A percentile compares a stretch with the other conserved stretches of the same genome.
Conservation (phyloP, 2,797 vertebrate species). For the Tapera naevia region DNA sequence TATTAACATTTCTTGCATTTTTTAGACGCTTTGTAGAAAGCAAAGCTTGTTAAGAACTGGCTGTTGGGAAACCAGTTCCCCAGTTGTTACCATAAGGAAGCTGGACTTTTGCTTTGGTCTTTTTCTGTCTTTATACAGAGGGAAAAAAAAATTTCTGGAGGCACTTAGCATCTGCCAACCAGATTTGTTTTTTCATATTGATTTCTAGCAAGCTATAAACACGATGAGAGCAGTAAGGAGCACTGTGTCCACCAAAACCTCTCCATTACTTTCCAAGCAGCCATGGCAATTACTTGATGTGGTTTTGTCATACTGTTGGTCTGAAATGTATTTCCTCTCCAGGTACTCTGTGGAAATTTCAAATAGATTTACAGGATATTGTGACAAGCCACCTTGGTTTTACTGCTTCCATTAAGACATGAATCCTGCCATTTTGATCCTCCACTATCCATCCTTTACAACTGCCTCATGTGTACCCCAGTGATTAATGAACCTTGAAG, state of each 20-base stretch:
- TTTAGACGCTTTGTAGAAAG: background rate
- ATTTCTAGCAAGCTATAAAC: constrained; percentile 27
- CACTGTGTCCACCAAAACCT: background rate
- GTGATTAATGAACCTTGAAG: background rate
- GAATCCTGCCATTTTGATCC: background rate
- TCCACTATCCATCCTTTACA: background rate
- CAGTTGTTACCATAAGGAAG: background rate
- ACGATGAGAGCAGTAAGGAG: background rate
- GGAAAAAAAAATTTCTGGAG: background rate
- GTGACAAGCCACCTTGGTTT: background rate
- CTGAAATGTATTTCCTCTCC: background rate
- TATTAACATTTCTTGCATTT: background rate
- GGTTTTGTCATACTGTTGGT: background rate
- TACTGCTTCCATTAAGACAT: background rate
- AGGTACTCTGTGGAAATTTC: background rate
- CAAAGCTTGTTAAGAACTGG: background rate
- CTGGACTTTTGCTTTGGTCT: background rate
- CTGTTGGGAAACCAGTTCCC: background rate
- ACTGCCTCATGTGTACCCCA: background rate
- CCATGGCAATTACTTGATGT: background rate
- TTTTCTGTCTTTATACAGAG: background rate
- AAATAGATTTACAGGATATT: background rate
- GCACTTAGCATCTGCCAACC: background rate
- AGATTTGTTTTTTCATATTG: background rate
- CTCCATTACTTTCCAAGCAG: background rate